phyloP scores from a whole-genome alignment of 2,797 vertebrate species.

The Tamandua tetradactyla region DNA sequence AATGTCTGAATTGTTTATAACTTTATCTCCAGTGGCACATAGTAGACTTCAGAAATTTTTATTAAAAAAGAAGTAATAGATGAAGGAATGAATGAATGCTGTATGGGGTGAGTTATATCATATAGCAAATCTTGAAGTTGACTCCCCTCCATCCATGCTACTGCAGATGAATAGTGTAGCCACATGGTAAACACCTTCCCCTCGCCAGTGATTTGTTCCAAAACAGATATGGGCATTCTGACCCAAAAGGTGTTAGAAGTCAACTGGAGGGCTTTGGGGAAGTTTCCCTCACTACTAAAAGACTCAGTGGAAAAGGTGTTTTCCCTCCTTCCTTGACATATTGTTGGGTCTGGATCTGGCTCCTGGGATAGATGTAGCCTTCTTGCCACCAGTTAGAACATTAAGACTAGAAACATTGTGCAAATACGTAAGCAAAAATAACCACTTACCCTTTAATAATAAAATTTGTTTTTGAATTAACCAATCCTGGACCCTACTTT shows the following conservation, averaged over 20 bases:
- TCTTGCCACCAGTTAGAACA: neutral
- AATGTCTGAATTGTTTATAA: neutral
- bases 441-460: neutral
- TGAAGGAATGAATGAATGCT: neutral
- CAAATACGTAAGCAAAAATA: too few relatives aligned
- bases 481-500: neutral
- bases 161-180: neutral
- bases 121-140: neutral
- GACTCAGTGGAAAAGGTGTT: neutral
- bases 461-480: neutral
- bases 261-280: neutral
- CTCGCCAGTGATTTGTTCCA: neutral
- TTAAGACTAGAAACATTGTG: neutral
- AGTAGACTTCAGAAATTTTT: neutral
- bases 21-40: neutral
- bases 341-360: neutral
- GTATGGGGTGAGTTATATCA: neutral
- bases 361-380: neutral
- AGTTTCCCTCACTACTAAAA: neutral
- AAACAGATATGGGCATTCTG: neutral
- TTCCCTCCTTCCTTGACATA: neutral
- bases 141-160: neutral
- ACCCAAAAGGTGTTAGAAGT: neutral
- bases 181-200: neutral
- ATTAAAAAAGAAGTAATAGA: neutral